phyloP scores from a whole-genome alignment of 2,888 invertebrate genomes.

The Mythimna loreyi region DNA sequence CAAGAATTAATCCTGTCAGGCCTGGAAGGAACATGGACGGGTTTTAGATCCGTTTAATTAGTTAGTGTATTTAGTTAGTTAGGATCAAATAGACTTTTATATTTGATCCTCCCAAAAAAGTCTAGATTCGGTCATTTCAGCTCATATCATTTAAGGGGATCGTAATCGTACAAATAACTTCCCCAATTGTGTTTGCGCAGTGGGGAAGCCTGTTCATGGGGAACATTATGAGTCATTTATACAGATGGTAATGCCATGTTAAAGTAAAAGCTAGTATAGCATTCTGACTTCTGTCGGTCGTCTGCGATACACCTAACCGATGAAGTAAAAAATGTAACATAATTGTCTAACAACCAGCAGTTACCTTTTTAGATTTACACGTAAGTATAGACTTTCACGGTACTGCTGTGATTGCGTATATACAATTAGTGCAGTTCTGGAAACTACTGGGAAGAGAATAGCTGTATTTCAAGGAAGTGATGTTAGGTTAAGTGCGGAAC shows the following conservation, averaged over 20 bases:
- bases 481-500: background rate
- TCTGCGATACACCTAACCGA: constrained; percentile 16
- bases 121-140: too few relatives aligned
- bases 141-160: too few relatives aligned
- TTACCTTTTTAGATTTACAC: constrained; percentile 46
- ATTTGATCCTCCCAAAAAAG: too few relatives aligned
- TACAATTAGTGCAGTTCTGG: constrained; percentile 37
- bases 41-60: too few relatives aligned
- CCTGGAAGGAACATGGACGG: too few relatives aligned
- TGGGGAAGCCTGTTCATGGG: background rate
- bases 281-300: background rate
- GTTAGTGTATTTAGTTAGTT: too few relatives aligned
- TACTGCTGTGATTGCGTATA: constrained; percentile 32
- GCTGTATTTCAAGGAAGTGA: constrained; percentile 4
- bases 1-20: too few relatives aligned
- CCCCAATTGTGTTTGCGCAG: background rate
- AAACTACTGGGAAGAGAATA: constrained; percentile 26
- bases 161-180: background rate
- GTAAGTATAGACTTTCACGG: constrained; percentile 53
- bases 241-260: background rate
- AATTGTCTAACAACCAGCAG: constrained; percentile 41
- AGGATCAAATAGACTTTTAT: too few relatives aligned
- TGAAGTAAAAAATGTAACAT: constrained; percentile 42
- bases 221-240: too few relatives aligned
- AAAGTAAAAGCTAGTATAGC: background rate